Evolutionary conservation across 2,797 vertebrate species (phyloP).

Genomic region (Staurois parvus): DNA sequence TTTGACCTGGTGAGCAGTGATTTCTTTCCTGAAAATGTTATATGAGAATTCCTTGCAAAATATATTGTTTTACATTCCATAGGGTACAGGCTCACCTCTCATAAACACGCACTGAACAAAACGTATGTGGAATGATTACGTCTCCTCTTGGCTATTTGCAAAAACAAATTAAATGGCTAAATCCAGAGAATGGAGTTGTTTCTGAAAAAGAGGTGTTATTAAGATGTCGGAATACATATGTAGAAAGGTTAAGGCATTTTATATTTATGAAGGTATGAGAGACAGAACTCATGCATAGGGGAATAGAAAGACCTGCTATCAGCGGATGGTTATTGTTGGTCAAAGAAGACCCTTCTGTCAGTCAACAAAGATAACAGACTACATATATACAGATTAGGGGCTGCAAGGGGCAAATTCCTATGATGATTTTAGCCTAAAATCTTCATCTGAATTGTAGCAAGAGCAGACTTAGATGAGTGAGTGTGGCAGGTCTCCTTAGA

Average conservation of each 20-base stretch:
- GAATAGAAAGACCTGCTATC: neutral
- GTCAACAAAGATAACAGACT: neutral
- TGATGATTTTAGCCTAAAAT: neutral
- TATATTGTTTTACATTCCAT: constrained; percentile 30
- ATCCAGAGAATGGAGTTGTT: neutral
- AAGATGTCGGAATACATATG: neutral
- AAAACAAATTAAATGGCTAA: constrained; percentile 1
- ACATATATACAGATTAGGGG: neutral
- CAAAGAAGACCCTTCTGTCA: neutral
- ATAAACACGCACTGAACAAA: neutral
- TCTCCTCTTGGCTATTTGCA: neutral
- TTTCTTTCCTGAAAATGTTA: constrained; percentile 46
- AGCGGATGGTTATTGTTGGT: neutral
- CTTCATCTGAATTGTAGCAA: neutral
- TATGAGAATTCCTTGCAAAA: constrained; percentile 39
- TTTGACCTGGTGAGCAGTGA: constrained; percentile 33
- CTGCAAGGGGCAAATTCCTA: neutral
- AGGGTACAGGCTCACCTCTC: constrained; percentile 6
- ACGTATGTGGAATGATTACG: neutral
- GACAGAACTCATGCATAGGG: neutral
- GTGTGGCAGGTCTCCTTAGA: no score
- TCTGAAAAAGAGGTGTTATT: neutral
- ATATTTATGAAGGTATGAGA: neutral
- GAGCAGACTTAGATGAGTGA: no score
- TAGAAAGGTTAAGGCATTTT: neutral